Conservation (phyloP, 2,797 vertebrate species). For the Salmo trutta region DNA sequence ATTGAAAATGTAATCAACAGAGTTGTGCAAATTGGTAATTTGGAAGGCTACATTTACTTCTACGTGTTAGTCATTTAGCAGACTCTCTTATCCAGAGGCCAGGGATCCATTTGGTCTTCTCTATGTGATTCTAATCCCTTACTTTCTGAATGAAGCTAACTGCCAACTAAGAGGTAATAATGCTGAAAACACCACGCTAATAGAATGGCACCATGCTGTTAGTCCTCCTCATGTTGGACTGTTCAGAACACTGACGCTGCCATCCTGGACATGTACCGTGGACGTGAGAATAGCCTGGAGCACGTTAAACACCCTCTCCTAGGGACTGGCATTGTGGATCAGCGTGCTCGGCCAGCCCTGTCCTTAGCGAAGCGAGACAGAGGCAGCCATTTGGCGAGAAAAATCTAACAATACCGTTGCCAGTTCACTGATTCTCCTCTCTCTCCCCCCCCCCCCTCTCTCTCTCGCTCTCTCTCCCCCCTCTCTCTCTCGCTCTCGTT, state of each 20-base stretch:
- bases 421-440: conserved; percentile 16
- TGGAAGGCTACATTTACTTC: neutral
- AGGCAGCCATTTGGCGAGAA: conserved; percentile 34
- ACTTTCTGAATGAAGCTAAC: neutral
- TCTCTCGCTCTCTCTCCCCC: too few relatives aligned
- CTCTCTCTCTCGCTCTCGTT: neutral
- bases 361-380: conserved; percentile 25
- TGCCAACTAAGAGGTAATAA: neutral
- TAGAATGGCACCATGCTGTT: neutral
- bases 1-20: neutral
- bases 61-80: neutral
- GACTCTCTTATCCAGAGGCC: neutral
- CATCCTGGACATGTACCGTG: conserved; percentile 10
- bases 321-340: neutral
- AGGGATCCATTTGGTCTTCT: neutral
- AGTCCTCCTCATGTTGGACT: neutral
- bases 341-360: conserved; percentile 13
- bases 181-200: neutral
- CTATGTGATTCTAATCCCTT: neutral
- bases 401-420: conserved; percentile 23
- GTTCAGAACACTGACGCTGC: conserved; percentile 2
- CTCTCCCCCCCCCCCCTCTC: neutral
- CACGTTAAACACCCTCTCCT: neutral
- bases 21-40: neutral
- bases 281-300: neutral